A percentile compares a stretch with the other conserved stretches of the same genome.
These are phyloP conservation scores for Drosophila sordidapex DNA, from an alignment of 2,888 invertebrate species.

Conservation along the genomic window DNA sequence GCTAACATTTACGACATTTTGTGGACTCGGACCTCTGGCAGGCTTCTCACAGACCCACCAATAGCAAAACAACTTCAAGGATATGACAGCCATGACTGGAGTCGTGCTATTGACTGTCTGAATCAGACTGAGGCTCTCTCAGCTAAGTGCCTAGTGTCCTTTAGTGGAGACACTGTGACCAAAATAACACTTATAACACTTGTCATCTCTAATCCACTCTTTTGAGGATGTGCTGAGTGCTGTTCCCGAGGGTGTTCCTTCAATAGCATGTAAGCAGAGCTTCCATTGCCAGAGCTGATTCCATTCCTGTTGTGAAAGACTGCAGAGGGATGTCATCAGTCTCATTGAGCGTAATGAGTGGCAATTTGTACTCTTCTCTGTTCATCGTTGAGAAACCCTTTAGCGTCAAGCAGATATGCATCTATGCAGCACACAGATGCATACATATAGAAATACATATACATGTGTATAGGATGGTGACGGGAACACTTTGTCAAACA, in stretches of 20 bases:
- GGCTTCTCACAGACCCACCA: no score
- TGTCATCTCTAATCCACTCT: no score
- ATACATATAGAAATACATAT: conserved; percentile 8
- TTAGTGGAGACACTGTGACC: no score
- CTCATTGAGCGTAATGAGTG: background rate
- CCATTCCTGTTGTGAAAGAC: background rate
- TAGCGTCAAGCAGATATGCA: background rate
- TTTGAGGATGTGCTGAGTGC: background rate
- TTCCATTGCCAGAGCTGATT: background rate
- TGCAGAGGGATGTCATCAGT: background rate
- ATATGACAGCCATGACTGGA: no score
- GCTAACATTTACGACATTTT: no score
- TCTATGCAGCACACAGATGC: conserved; percentile 25
- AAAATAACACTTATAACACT: no score
- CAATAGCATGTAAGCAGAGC: background rate
- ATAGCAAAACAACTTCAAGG: no score
- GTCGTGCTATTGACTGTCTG: no score
- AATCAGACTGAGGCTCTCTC: no score
- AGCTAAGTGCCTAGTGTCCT: no score
- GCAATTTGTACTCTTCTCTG: background rate
- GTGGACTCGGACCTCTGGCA: no score
- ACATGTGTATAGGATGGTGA: background rate
- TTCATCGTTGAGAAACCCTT: background rate
- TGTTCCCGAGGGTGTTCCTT: background rate
- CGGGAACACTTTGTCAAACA: conserved; percentile 4